phyloP scores from a whole-genome alignment of 2,113 vertebrate species.

The Pachypanchax playfairii region DNA sequence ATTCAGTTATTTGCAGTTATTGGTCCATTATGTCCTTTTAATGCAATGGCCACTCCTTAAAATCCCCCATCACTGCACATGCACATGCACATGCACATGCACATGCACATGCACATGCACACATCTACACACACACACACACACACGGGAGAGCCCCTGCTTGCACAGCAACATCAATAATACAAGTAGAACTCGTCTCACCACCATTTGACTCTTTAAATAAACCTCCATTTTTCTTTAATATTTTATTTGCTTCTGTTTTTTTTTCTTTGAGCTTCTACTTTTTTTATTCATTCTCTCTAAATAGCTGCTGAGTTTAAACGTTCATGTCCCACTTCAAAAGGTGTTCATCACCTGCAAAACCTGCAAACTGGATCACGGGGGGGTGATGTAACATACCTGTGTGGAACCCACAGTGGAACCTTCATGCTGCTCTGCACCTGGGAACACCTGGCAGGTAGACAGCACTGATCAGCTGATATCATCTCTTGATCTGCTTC shows the following conservation, averaged over 20 bases:
- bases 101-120: slow-evolving; percentile 14
- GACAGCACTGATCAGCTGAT: no score
- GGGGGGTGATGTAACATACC: no score
- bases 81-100: not conserved
- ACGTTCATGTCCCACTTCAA: no score
- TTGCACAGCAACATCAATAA: slow-evolving; percentile 74
- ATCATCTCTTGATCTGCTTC: no score
- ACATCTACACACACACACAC: not conserved
- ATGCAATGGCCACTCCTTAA: slow-evolving; percentile 37
- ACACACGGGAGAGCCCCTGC: slow-evolving; percentile 39
- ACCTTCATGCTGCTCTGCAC: no score
- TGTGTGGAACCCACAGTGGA: no score
- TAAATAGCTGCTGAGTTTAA: slow-evolving; percentile 55
- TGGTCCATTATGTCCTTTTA: slow-evolving; percentile 40
- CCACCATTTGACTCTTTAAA: slow-evolving; percentile 67
- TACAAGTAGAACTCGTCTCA: slow-evolving; percentile 61
- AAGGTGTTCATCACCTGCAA: no score
- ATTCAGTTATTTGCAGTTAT: slow-evolving; percentile 18
- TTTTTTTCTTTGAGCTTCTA: slow-evolving; percentile 31
- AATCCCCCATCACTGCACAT: slow-evolving; percentile 16
- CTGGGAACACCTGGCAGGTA: no score
- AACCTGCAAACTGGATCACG: no score
- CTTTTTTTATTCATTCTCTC: slow-evolving; percentile 41
- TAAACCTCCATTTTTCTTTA: slow-evolving; percentile 68
- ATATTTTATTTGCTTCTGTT: slow-evolving; percentile 73